These are phyloP conservation scores for Equus quagga DNA, from an alignment of 2,113 vertebrate species.

Conservation along the genomic window DNA sequence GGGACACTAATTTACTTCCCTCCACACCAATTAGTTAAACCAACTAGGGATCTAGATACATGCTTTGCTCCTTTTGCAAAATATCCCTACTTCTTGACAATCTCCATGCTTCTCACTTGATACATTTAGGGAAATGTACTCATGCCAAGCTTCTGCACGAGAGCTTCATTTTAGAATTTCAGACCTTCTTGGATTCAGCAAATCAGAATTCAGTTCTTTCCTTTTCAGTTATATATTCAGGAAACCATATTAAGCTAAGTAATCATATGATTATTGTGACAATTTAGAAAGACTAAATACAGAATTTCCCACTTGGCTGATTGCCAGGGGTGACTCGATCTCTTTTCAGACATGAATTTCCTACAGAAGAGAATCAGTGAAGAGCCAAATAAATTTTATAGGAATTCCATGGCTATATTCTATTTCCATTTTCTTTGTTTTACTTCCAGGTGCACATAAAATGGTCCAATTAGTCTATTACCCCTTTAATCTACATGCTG, in stretches of 20 bases:
- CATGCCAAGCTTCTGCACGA: conserved; percentile 37
- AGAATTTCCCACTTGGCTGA: conserved; percentile 54
- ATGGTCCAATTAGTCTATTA: not conserved
- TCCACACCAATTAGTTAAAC: conserved; percentile 62
- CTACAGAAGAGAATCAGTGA: conserved; percentile 21
- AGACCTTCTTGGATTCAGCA: conserved; percentile 49
- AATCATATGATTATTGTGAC: conserved; percentile 62
- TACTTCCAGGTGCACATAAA: not conserved
- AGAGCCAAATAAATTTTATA: conserved; percentile 10
- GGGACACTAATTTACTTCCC: conserved; percentile 63
- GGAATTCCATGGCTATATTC: not conserved
- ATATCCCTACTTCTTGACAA: conserved; percentile 50
- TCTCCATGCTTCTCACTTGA: conserved; percentile 10
- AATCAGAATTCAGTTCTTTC: conserved; percentile 49
- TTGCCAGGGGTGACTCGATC: not conserved
- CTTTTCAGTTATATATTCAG: conserved; percentile 42
- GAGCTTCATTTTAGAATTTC: conserved; percentile 63
- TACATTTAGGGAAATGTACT: conserved; percentile 44
- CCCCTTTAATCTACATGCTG: not conserved
- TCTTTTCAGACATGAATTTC: conserved; percentile 52
- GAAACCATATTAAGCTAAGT: conserved; percentile 47
- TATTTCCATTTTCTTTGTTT: conserved; percentile 1
- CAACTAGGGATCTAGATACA: conserved; percentile 58
- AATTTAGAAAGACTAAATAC: conserved; percentile 50
- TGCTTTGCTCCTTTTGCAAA: conserved; percentile 48